Evolutionary conservation across 2,113 vertebrate species (phyloP), one percentile per base, ranked within the genome.

Genomic region (Clarias batrachus): DNA sequence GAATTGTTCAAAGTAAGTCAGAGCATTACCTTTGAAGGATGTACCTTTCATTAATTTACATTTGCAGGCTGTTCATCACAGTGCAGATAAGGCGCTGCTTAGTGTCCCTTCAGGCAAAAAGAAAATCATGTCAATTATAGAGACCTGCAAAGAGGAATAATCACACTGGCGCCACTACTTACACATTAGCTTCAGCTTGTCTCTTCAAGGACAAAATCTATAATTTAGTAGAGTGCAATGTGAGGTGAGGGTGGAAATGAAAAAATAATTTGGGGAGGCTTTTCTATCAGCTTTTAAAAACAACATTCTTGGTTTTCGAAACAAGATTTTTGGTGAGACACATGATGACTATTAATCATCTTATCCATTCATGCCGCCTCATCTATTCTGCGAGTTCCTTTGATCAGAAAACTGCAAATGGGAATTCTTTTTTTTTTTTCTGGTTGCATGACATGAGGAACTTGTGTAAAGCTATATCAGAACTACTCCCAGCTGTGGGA

Each of bases 121-220:
- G 68, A 88, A 87, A 91, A 87, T 82, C 0, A 84, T 92, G 90
- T 90, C 70, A 94, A 90, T 92, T 87, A 91, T 90, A 91, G 85
- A 90, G 88, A 80, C 37, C 30, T 87, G 89, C 48, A 90, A 76
- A 88, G 74, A 88, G 81, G 89, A 91, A 68, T 79, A 87, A 88
- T 86, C 83, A 88, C 77, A 86, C 86, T 88, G 84, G 88, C 80
- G 77, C 65, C 87, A 79, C 82, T 81, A 57, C 84, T 81, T 86
- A 89, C 81, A 81, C 85, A 91, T 91, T 86, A 92, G 92, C 89
- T 84, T 81, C 82, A 88, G 87, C 82, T 89, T 85, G 83, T 78
- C 87, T 87, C 87, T 92, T 92, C 91, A 92, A 91, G 89, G 91
- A 91, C 89, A 86, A 91, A 86, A 93, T 93, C 82, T 89, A 90